Evolutionary conservation across 2,113 vertebrate species (phyloP).

Genomic region (Pterocles orientalis): DNA sequence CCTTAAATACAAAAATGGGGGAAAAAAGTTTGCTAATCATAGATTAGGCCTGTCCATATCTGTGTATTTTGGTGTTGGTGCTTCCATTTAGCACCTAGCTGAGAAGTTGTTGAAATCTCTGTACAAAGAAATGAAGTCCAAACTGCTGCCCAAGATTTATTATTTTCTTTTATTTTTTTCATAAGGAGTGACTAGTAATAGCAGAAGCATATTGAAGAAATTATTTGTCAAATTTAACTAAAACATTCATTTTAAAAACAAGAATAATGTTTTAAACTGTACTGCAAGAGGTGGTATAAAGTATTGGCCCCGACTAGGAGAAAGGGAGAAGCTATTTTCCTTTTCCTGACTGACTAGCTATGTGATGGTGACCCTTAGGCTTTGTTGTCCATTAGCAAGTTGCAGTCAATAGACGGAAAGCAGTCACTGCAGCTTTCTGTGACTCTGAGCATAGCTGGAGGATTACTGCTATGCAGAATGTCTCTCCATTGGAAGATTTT

Average conservation of each 20-base stretch:
- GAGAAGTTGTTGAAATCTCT: neutral
- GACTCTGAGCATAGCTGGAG: neutral
- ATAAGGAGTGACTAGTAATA: neutral
- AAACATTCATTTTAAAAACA: neutral
- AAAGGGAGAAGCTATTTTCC: neutral
- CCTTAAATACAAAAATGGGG: neutral
- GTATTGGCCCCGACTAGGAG: neutral
- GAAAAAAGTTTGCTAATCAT: neutral
- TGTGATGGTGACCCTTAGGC: neutral
- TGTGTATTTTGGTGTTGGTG: neutral
- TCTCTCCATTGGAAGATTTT: neutral
- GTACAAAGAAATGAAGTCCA: neutral
- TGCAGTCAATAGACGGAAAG: neutral
- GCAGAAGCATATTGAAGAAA: neutral
- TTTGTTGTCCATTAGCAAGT: neutral
- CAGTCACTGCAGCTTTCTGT: neutral
- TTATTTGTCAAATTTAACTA: neutral
- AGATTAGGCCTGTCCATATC: neutral
- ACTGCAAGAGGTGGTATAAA: accelerated
- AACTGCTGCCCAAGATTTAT: neutral
- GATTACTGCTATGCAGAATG: neutral
- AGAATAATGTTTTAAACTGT: neutral
- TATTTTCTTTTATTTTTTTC: neutral
- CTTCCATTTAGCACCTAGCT: neutral
- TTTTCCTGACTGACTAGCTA: neutral